Conservation (phyloP, 2,113 vertebrate genomes). For the Nothocercus julius region DNA sequence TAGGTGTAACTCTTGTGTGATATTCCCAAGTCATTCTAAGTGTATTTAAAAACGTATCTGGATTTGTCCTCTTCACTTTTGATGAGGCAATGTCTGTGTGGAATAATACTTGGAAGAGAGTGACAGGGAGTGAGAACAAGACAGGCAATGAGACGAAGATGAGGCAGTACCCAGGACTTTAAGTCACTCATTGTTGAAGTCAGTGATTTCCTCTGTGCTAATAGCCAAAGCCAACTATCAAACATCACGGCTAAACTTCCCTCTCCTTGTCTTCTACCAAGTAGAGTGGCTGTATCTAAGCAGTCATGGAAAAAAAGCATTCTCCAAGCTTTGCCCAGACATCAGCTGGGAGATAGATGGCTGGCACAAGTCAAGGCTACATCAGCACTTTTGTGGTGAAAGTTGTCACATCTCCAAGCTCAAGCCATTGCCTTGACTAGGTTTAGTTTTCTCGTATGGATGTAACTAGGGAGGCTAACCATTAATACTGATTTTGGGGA, state of each 20-base stretch:
- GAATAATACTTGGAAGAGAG: background rate
- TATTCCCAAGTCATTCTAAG: background rate
- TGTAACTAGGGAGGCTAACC: background rate
- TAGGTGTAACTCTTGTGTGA: rapidly evolving
- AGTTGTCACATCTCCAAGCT: background rate
- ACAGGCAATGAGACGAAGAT: background rate
- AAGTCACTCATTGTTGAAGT: background rate
- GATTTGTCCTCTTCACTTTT: background rate
- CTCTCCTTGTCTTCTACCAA: background rate
- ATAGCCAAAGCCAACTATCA: background rate
- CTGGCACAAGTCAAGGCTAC: background rate
- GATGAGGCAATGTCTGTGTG: background rate
- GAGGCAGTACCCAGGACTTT: rapidly evolving
- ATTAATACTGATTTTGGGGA: background rate
- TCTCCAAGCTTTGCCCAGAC: background rate
- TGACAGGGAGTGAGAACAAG: background rate
- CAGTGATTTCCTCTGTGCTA: background rate
- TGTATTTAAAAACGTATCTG: background rate
- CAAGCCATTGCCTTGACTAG: background rate
- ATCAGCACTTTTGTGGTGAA: background rate
- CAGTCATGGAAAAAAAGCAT: background rate
- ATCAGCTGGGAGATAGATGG: background rate
- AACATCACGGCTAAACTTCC: background rate
- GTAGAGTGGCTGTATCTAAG: background rate
- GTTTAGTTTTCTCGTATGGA: background rate